Evolutionary conservation across 2,888 invertebrate genomes (phyloP).

Genomic region (Melieria crassipennis): DNA sequence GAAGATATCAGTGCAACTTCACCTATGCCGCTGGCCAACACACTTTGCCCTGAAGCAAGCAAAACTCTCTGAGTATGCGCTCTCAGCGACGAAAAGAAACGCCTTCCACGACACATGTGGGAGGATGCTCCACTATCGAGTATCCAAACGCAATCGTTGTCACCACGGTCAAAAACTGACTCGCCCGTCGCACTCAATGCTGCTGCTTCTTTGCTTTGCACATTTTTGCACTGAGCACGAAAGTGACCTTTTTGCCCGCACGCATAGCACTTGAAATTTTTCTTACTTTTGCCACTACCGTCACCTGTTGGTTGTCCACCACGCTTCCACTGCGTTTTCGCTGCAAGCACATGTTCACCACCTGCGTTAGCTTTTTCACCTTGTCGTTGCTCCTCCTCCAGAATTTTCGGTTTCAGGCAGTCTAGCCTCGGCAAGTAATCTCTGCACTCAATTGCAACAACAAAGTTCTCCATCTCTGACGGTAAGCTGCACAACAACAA

Average conservation of each 20-base stretch:
- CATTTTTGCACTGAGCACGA: conserved; percentile 32
- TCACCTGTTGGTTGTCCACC: neutral
- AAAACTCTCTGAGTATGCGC: conserved; percentile 16
- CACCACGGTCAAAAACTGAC: no score
- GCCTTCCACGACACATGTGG: conserved; percentile 19
- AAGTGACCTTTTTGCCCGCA: conserved; percentile 39
- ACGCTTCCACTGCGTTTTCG: conserved; percentile 14
- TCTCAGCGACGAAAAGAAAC: conserved; percentile 17
- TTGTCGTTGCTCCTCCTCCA: conserved; percentile 31
- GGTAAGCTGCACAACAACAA: conserved; percentile 34
- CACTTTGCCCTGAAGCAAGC: conserved; percentile 24
- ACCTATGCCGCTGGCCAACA: conserved; percentile 21
- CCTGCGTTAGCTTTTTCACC: conserved; percentile 14
- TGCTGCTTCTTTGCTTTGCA: conserved; percentile 24
- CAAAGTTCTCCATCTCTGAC: conserved; percentile 37
- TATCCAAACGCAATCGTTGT: no score
- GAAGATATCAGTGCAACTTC: conserved; percentile 23
- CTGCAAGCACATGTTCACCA: conserved; percentile 24
- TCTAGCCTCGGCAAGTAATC: conserved; percentile 28
- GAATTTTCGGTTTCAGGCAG: conserved; percentile 28
- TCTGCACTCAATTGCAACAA: conserved; percentile 39
- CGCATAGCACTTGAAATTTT: conserved; percentile 32
- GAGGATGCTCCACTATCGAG: conserved; percentile 28
- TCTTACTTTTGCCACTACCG: neutral
- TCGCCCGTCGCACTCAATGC: neutral